phyloP scores from a whole-genome alignment of 2,797 vertebrate genomes.

The Alfaro cultratus region DNA sequence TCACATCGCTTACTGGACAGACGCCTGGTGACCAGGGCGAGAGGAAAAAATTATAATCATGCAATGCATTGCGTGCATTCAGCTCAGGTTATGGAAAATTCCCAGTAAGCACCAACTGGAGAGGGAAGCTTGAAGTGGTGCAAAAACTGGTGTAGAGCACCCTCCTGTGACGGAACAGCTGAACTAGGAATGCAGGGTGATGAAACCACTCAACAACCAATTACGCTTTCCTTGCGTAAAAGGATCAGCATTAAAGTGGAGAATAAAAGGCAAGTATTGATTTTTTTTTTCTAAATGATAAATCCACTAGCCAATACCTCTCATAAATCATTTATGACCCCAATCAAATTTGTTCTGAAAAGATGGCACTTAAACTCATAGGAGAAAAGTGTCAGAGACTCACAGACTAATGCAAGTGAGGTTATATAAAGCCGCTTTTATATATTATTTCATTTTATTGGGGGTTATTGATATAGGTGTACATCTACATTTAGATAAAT shows the following conservation, averaged over 20 bases:
- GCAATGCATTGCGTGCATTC: constrained; percentile 64
- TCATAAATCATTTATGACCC: constrained; percentile 66
- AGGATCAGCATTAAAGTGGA: constrained; percentile 38
- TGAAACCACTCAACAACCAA: constrained; percentile 39
- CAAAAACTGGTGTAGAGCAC: constrained; percentile 41
- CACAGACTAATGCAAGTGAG: constrained; percentile 21
- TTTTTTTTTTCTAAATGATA: constrained; percentile 31
- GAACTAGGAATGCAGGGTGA: constrained; percentile 36
- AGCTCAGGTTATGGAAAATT: constrained; percentile 78
- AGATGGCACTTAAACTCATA: constrained; percentile 61
- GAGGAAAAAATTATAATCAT: constrained; percentile 68
- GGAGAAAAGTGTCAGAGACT: constrained; percentile 30
- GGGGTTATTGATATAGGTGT: neutral
- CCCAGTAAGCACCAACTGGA: constrained; percentile 55
- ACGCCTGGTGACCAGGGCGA: constrained; percentile 65
- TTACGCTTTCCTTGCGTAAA: constrained; percentile 50
- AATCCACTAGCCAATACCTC: constrained; percentile 37
- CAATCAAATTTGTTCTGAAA: constrained; percentile 68
- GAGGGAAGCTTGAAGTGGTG: neutral
- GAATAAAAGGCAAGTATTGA: constrained; percentile 59
- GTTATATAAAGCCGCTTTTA: constrained; percentile 20
- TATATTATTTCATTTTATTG: neutral
- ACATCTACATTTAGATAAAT: constrained; percentile 7
- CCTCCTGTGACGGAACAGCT: constrained; percentile 51
- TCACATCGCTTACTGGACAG: constrained; percentile 46